Conservation (phyloP, 1,140 invertebrate species). For the Wiebesia pumilae region DNA sequence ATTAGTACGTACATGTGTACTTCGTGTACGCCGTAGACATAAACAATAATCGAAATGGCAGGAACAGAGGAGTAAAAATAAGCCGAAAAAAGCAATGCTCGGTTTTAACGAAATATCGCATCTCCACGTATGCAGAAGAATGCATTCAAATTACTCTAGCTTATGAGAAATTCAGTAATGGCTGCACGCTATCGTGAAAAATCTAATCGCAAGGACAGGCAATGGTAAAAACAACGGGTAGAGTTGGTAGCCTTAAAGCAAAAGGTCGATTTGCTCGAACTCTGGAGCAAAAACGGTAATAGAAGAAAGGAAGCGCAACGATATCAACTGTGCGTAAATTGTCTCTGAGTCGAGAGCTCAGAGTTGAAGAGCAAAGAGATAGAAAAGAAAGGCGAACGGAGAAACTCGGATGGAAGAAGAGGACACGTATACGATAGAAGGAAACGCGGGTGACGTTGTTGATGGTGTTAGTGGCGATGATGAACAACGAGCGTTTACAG, state of each 20-base stretch:
- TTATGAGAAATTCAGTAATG: background rate
- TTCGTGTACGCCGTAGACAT: too few species aligned
- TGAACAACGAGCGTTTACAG: too few species aligned
- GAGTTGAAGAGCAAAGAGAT: background rate
- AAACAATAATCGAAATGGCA: too few species aligned
- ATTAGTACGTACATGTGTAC: too few species aligned
- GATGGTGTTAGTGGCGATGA: too few species aligned
- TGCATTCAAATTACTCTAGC: too few species aligned
- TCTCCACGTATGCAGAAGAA: too few species aligned
- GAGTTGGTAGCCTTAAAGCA: too few species aligned
- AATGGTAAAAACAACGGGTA: background rate
- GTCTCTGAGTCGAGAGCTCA: background rate
- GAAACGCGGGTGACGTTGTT: background rate
- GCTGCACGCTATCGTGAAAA: background rate
- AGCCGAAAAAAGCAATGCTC: too few species aligned
- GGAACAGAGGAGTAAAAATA: too few species aligned
- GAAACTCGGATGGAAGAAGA: background rate
- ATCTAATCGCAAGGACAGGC: background rate
- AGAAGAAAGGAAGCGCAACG: background rate
- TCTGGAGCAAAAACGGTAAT: too few species aligned
- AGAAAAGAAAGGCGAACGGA: background rate
- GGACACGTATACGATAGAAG: background rate
- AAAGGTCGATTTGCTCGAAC: background rate
- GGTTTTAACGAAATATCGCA: too few species aligned
- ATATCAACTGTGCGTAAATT: background rate